Percentiles rank a stretch among this genome's conserved stretches.
Conservation (phyloP, 35 echinoderm and acorn worm genomes). For the Amphiura filiformis region DNA sequence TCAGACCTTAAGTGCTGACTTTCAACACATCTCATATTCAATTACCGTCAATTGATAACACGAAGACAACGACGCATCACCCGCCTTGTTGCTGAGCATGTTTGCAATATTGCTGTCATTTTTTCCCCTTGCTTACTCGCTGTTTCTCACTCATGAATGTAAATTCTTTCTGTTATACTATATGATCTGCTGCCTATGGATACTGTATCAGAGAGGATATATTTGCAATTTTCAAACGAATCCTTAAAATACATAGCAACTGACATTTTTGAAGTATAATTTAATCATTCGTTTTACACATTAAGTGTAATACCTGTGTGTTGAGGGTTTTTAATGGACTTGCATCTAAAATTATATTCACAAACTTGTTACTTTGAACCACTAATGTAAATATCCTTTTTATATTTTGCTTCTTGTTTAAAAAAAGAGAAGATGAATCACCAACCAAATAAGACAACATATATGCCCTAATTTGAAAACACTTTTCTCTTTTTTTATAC, state of each 20-base stretch:
- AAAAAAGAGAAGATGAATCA: too few relatives aligned
- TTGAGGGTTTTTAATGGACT: too few relatives aligned
- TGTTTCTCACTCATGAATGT: not conserved
- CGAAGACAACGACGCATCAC: not conserved
- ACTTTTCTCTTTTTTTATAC: too few relatives aligned
- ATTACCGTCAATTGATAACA: conserved; percentile 12
- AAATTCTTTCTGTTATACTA: not conserved
- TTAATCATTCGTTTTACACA: not conserved
- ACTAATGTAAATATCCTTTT: too few relatives aligned
- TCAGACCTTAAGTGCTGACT: not conserved
- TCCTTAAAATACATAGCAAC: not conserved
- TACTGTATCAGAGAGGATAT: not conserved
- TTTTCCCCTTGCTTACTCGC: not conserved
- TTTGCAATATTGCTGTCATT: conserved; percentile 6
- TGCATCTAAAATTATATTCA: too few relatives aligned
- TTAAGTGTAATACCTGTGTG: too few relatives aligned
- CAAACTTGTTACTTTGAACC: too few relatives aligned
- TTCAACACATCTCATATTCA: not conserved
- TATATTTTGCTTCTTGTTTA: too few relatives aligned
- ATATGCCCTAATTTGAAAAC: too few relatives aligned
- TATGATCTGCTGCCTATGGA: too few relatives aligned
- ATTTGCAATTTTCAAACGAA: not conserved
- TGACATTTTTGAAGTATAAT: not conserved
- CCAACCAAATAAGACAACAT: too few relatives aligned
- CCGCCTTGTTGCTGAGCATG: not conserved